phyloP scores from a whole-genome alignment of 2,113 vertebrate genomes.

The Boulengeromyrus knoepffleri region DNA sequence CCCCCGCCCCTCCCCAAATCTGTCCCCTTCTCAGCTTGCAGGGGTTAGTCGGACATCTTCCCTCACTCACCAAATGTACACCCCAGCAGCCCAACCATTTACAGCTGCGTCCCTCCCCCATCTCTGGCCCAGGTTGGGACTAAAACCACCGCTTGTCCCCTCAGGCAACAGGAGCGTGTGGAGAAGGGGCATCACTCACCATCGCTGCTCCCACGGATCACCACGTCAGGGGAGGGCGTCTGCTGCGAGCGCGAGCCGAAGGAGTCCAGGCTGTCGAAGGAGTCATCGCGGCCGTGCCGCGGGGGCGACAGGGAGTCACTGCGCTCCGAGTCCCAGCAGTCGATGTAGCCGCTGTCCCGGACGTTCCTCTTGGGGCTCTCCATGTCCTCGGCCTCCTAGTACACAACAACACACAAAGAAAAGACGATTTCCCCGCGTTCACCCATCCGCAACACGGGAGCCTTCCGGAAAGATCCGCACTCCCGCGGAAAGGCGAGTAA shows the following conservation, averaged over 20 bases:
- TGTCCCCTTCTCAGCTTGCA: conserved; percentile 24
- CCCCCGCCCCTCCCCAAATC: neutral
- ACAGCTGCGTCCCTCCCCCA: neutral
- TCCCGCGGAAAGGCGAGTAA: neutral
- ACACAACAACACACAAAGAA: neutral
- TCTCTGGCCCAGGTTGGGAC: too few relatives aligned
- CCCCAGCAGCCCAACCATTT: neutral
- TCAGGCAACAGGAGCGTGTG: neutral
- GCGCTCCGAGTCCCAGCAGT: conserved; percentile 94
- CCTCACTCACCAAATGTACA: neutral
- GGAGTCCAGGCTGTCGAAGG: conserved; percentile 88
- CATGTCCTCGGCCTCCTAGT: conserved; percentile 71
- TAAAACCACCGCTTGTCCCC: neutral
- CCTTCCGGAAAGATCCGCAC: neutral
- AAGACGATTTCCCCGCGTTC: neutral
- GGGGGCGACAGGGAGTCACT: conserved; percentile 92
- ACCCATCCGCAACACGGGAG: too few relatives aligned
- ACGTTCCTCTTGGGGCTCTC: conserved; percentile 83
- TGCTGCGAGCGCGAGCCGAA: conserved; percentile 90
- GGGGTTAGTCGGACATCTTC: neutral
- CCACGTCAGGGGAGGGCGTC: conserved; percentile 88
- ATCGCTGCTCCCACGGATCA: conserved; percentile 79
- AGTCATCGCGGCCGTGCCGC: conserved; percentile 85
- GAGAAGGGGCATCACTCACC: conserved; percentile 60
- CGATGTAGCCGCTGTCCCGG: conserved; percentile 91